Evolutionary conservation across 1,140 invertebrate genomes (phyloP), one percentile per base, ranked within the genome.

Genomic region (Radopholus similis): DNA sequence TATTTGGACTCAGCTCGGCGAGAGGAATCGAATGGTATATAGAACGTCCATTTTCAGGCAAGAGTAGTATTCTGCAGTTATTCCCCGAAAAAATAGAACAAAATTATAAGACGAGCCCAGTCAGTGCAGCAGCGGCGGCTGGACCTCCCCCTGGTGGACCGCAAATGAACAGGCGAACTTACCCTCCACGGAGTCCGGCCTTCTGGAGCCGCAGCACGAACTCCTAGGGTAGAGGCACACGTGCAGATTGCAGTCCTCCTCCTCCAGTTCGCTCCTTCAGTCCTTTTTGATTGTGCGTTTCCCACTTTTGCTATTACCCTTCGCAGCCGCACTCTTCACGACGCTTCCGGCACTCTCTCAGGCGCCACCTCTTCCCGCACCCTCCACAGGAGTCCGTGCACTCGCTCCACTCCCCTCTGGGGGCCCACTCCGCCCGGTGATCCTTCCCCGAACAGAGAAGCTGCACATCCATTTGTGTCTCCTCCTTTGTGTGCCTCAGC

Each of bases 321-420:
- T 15, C 4, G 34, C 59, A 62, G 32, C 30, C 32, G 40, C 59
- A 62, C 47, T 34, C 34, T 11, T 23, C 8, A 21, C n/a, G n/a
- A 1, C 34, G 5, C 30, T 30, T 49, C n/a, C 42, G 49, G 32
- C 59, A 62, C 32, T 62, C 40, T 47, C 59, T 62, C 28, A 21
- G 11, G 21, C 59, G 23, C 59, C 59, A 62, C 32, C 59, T 35
- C 18, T 23, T 49, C 21, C 59, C 59, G 30, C 59, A 62, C 11
- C 59, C 59, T 3, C 59, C 59, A 42, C 59, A 62, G 47, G 9
- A 28, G 42, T 62, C 59, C 49, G 59, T 26, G 47, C 59, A 62
- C 47, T 62, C 9, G 42, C 40, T 62, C 59, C 59, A 62, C n/a
- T 62, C 18, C n/a, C 40, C 32, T 4, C 26, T 42, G 18, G 40